Percentiles rank a stretch among this genome's conserved stretches.
Conservation (phyloP, 2,797 vertebrate genomes). For the Moxostoma hubbsi region DNA sequence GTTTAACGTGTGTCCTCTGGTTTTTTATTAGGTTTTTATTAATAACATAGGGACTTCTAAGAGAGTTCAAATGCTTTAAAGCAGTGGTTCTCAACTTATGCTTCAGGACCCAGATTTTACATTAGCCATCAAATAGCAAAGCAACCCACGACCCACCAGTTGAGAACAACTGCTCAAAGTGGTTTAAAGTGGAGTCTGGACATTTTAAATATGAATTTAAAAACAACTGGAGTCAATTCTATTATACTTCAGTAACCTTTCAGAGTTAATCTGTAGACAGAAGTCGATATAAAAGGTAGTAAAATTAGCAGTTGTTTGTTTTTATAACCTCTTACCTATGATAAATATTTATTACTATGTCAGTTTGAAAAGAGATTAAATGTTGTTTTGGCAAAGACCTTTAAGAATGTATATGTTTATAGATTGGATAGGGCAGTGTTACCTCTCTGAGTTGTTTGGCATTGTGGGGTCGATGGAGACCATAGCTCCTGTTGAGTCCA, state of each 20-base stretch:
- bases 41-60: background rate
- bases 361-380: background rate
- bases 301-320: background rate
- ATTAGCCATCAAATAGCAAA: background rate
- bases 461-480: conserved; percentile 94
- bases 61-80: background rate
- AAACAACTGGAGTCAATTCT: no score
- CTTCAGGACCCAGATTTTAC: no score
- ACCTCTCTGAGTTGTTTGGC: conserved; percentile 91
- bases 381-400: background rate
- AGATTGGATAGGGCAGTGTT: conserved; percentile 13
- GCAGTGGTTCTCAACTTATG: no score
- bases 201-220: no score
- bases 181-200: no score
- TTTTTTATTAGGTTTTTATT: background rate
- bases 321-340: background rate
- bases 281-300: background rate
- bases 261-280: background rate
- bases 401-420: background rate
- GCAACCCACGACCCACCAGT: no score
- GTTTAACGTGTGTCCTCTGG: background rate
- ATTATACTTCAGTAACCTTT: background rate
- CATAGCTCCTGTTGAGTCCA: conserved; percentile 87
- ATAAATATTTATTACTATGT: background rate
- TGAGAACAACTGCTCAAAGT: no score